Evolutionary conservation across 2,113 vertebrate species (phyloP), one percentile per base, ranked within the genome.

Genomic region (Probosciger aterrimus): DNA sequence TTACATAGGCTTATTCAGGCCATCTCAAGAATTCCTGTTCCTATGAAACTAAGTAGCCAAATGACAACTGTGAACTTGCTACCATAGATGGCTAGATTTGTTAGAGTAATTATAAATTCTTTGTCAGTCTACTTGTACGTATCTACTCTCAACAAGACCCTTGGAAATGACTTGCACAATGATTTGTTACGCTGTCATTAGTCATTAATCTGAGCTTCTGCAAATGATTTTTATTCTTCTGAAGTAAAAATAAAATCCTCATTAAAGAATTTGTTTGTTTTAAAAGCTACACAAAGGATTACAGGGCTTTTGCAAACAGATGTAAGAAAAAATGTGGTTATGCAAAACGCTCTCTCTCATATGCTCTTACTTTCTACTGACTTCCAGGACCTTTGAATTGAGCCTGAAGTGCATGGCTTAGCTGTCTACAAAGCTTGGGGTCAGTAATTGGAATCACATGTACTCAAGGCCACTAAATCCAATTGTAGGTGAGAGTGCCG

Each of bases 231-330:
- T 94, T 84, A 65, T 84, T 92, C 82, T 93, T 93, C 92, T 79
- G 81, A 95, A 93, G 83, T 73, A 90, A 91, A 96, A 96, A 88
- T 79, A 91, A 95, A 95, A 82, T 78, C 65, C 73, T 86, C 69
- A 93, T 96, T 96, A 95, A 95, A 76, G 62, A 88, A 82, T 96
- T 92, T 94, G 94, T 95, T 97, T 95, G 88, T 92, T 96, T 96
- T 91, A 89, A 95, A 91, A 79, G 85, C 70, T 92, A 87, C 86
- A 92, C 80, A 88, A 91, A 95, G 90, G 95, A 96, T 96, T 94
- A 93, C 37, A 79, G 74, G 39, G 69, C 65, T 59, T 92, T 93
- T 79, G 85, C 90, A 89, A 96, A 84, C 73, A 93, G 92, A 96
- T 85, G 93, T 7, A 82, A 92, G 87, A 73, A 88, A 94, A 96